Evolutionary conservation across 2,113 vertebrate genomes (phyloP).

Genomic region (human (Homo sapiens)): DNA sequence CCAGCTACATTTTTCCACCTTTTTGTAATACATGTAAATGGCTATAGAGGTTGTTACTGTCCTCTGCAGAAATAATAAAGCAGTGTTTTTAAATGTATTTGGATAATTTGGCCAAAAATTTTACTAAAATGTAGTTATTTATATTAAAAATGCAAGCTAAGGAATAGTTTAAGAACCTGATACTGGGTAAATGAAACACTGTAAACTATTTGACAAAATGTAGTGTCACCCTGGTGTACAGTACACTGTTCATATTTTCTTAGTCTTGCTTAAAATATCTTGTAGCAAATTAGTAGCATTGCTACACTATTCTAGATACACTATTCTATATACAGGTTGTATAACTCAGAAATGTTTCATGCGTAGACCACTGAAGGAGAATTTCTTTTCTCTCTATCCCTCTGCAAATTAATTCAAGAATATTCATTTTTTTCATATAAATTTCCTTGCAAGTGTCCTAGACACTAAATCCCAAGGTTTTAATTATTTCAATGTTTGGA

Average conservation of each 20-base stretch:
- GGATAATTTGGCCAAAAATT: background rate
- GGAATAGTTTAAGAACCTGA: background rate
- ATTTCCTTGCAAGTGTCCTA: background rate
- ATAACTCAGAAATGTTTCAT: constrained; percentile 10
- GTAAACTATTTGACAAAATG: background rate
- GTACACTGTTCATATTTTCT: background rate
- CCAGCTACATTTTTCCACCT: background rate
- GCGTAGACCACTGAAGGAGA: background rate
- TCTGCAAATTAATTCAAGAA: background rate
- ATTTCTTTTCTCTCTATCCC: background rate
- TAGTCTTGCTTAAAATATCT: background rate
- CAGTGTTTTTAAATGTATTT: background rate
- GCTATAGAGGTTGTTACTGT: background rate
- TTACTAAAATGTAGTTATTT: background rate
- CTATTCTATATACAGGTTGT: background rate
- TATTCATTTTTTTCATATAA: background rate
- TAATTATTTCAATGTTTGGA: background rate
- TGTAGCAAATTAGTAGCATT: background rate
- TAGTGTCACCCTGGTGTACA: background rate
- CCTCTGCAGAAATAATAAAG: background rate
- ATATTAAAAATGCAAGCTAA: background rate
- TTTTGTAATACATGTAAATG: background rate
- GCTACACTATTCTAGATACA: background rate
- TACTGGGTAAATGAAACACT: background rate
- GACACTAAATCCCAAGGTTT: background rate